phyloP scores from a whole-genome alignment of 2,888 invertebrate species.

The Chymomyza caudatula region DNA sequence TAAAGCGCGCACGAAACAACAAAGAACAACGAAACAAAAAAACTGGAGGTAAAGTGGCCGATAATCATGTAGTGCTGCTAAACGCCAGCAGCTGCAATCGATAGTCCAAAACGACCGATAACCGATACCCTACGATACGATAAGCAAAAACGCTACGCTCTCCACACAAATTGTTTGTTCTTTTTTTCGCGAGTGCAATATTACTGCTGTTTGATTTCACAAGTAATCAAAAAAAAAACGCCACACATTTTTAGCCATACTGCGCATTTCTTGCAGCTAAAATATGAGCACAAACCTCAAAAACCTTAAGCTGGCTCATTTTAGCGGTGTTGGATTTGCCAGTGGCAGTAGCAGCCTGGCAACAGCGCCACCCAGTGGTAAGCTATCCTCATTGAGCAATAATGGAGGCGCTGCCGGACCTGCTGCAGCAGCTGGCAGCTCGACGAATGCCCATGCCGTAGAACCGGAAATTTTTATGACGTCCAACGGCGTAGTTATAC shows the following conservation, averaged over 20 bases:
- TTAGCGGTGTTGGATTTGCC: slow-evolving; percentile 48
- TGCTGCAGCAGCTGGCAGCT: slow-evolving; percentile 24
- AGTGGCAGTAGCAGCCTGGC: slow-evolving; percentile 27
- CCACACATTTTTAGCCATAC: slow-evolving; percentile 5
- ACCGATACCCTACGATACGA: neutral
- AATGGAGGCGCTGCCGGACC: slow-evolving; percentile 10
- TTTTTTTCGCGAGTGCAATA: slow-evolving; percentile 7
- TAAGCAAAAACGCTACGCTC: neutral
- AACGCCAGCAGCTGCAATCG: neutral
- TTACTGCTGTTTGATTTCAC: slow-evolving; percentile 32
- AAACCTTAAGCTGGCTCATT: slow-evolving; percentile 51
- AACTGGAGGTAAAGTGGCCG: slow-evolving; percentile 20
- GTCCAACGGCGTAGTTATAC: slow-evolving; percentile 77
- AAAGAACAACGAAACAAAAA: slow-evolving; percentile 52
- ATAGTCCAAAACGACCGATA: neutral
- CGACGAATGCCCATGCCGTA: neutral
- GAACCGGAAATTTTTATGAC: slow-evolving; percentile 31
- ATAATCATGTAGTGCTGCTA: neutral
- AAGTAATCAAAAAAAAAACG: slow-evolving; percentile 4
- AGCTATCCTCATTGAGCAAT: neutral
- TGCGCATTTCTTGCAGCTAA: slow-evolving; percentile 38
- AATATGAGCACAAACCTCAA: slow-evolving; percentile 57
- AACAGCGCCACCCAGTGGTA: neutral
- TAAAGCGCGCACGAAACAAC: slow-evolving; percentile 46
- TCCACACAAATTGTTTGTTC: neutral